Conservation (phyloP, 2,113 vertebrate species). For the Oryzias melastigma region DNA sequence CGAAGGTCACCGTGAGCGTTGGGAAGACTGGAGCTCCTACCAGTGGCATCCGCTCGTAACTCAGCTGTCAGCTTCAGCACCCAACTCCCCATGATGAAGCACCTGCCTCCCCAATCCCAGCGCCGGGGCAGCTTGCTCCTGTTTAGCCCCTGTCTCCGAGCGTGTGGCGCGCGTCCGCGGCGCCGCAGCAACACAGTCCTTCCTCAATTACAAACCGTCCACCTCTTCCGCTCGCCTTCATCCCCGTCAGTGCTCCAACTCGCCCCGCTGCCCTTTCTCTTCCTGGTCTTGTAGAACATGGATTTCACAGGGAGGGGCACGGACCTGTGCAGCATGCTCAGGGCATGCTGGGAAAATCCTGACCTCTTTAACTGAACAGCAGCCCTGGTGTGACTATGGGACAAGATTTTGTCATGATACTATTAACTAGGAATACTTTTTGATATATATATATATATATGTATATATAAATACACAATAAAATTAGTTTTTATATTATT, state of each 20-base stretch:
- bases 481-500: too few relatives aligned
- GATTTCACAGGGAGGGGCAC: slow-evolving; percentile 12
- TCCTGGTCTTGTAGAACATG: slow-evolving; percentile 18
- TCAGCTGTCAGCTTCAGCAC: slow-evolving; percentile 63
- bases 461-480: too few relatives aligned
- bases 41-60: slow-evolving; percentile 66
- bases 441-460: too few relatives aligned
- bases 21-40: slow-evolving; percentile 56
- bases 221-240: background rate
- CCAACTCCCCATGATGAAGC: slow-evolving; percentile 67
- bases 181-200: slow-evolving; percentile 41
- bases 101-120: slow-evolving; percentile 50
- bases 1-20: slow-evolving; percentile 64
- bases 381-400: too few relatives aligned
- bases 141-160: slow-evolving; percentile 61
- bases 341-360: too few relatives aligned
- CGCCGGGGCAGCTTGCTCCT: slow-evolving; percentile 63
- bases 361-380: too few relatives aligned
- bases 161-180: slow-evolving; percentile 42
- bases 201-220: slow-evolving; percentile 44
- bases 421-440: too few relatives aligned
- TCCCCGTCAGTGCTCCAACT: slow-evolving; percentile 17
- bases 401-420: too few relatives aligned
- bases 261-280: slow-evolving; percentile 7
- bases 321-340: too few relatives aligned